These are phyloP conservation scores for Rhinoderma darwinii DNA, from an alignment of 2,113 vertebrate genomes.

Conservation along the genomic window DNA sequence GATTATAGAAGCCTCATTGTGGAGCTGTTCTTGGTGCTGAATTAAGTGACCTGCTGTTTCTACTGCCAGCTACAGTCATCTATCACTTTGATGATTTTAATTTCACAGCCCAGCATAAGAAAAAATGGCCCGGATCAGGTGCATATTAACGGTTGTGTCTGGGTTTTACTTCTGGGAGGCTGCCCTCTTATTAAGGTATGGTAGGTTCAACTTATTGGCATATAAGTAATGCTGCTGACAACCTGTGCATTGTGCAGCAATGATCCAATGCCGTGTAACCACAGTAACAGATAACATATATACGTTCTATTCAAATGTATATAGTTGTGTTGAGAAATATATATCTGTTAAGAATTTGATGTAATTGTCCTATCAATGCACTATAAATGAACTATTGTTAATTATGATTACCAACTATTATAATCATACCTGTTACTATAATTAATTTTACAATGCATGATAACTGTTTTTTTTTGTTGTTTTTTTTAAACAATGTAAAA, in stretches of 20 bases:
- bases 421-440: background rate
- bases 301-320: background rate
- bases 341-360: background rate
- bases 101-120: slow-evolving; percentile 21
- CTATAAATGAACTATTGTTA: background rate
- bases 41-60: slow-evolving; percentile 14
- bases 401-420: background rate
- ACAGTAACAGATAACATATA: no score
- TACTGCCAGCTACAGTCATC: slow-evolving; percentile 16
- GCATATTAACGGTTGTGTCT: slow-evolving; percentile 74
- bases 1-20: slow-evolving; percentile 21
- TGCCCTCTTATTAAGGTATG: slow-evolving; percentile 77
- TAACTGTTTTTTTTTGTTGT: no score
- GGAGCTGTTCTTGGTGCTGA: slow-evolving; percentile 57
- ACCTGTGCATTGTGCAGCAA: background rate
- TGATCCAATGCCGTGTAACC: background rate
- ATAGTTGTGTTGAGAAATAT: background rate
- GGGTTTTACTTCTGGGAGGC: slow-evolving; percentile 81
- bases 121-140: slow-evolving; percentile 69
- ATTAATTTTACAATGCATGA: background rate
- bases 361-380: background rate
- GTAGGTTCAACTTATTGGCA: background rate
- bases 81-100: slow-evolving; percentile 53
- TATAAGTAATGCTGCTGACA: background rate
- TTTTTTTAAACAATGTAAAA: background rate